Evolutionary conservation across 2,888 invertebrate species (phyloP), one percentile per base, ranked within the genome.

Genomic region (Cremastobaeus sp.): DNA sequence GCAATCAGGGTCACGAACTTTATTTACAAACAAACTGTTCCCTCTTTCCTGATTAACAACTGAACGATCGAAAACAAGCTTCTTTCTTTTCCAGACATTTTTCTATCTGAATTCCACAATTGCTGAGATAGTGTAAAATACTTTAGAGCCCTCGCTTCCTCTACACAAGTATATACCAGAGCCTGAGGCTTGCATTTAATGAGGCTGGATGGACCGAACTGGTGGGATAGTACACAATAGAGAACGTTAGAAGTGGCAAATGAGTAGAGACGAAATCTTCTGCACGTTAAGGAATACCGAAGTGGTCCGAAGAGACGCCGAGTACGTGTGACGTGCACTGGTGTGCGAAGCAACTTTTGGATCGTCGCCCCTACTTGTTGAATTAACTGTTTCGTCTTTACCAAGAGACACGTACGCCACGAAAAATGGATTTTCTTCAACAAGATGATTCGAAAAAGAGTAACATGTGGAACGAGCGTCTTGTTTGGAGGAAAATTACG

Each of bases 331-430:
- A 41, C 17, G 15, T 17, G 20, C 48, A 17, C n/a, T 25, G 20
- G 30, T 66, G 32, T 28, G 15, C 32, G 30, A 43, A 21, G 32
- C 32, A 57, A 57, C 48, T 66, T 66, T 66, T 66, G 66, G 57
- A 66, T 48, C 66, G 57, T 66, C 66, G 57, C 66, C 65, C 55
- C 47, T 65, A 66, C 65, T 66, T 66, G 65, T 66, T 66, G 65
- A 66, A 66, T 55, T 66, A 66, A 66, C 65, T 54, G 65, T 54
- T 54, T 65, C 57, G 34, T 30, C 66, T 66, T 55, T 48, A 55
- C 65, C 47, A 65, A 48, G 55, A 55, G 25, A 52, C 34, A 15
- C 9, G 11, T 20, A 34, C n/a, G 17, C 9, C 8, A 11, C 64
- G 11, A 34, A 18, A 64, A 35, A 45, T 64, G 20, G 52, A 54